Evolutionary conservation across 92 coral and sea anemone genomes (phyloP).

Genomic region (Siderastrea siderea): DNA sequence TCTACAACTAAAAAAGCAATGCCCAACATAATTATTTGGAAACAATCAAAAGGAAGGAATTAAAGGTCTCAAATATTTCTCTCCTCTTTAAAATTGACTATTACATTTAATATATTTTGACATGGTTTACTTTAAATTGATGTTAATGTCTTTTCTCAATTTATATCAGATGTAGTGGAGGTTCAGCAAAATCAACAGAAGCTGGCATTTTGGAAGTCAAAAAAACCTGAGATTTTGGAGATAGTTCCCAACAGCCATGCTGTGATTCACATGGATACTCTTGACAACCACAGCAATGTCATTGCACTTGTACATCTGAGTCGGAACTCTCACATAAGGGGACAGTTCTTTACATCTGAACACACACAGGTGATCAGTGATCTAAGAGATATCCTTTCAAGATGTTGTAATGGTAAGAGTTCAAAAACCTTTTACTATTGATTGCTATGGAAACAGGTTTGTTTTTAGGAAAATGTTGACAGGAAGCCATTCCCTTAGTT

Average conservation of each 20-base stretch:
- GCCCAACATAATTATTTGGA: too few species aligned
- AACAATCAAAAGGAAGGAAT: too few species aligned
- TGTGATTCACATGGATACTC: conserved; percentile 19
- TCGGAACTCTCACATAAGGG: background rate
- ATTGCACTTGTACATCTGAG: conserved; percentile 25
- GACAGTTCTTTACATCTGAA: conserved; percentile 38
- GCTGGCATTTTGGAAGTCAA: background rate
- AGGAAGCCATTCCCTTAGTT: background rate
- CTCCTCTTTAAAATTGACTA: too few species aligned
- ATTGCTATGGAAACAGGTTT: background rate
- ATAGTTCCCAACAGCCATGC: conserved; percentile 51
- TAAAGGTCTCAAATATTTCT: too few species aligned
- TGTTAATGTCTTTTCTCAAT: background rate
- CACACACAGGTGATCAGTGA: background rate
- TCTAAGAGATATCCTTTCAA: background rate
- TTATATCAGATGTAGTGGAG: conserved; percentile 11
- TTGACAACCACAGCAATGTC: conserved; percentile 32
- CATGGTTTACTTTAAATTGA: background rate
- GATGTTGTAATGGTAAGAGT: conserved; percentile 40
- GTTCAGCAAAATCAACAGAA: background rate
- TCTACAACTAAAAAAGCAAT: too few species aligned
- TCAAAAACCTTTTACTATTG: background rate
- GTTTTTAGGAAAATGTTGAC: background rate
- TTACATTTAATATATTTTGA: background rate
- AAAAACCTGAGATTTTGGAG: conserved; percentile 26